Conservation (phyloP, 2,888 invertebrate genomes). For the Zonitis immaculata region DNA sequence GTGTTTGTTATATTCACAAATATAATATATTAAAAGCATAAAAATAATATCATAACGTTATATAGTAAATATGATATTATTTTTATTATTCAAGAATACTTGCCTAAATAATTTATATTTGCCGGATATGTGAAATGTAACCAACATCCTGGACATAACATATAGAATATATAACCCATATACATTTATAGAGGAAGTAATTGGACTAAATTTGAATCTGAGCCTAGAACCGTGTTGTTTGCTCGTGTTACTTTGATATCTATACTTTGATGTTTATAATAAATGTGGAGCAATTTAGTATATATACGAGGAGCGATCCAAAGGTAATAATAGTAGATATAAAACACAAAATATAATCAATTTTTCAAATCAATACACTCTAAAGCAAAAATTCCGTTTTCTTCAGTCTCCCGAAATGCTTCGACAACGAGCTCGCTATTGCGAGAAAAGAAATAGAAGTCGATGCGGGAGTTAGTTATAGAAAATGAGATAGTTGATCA, state of each 20-base stretch:
- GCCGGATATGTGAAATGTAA: neutral
- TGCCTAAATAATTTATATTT: neutral
- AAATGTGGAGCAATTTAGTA: constrained; percentile 7
- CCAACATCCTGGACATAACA: neutral
- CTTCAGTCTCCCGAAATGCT: too few species aligned
- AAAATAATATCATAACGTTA: neutral
- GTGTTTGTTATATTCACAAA: constrained; percentile 26
- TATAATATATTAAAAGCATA: constrained; percentile 15
- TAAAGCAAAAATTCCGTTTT: too few species aligned
- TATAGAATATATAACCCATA: neutral
- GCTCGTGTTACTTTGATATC: constrained; percentile 2
- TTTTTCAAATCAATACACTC: too few species aligned
- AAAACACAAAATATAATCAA: too few species aligned
- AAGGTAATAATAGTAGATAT: too few species aligned
- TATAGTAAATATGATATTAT: constrained; percentile 5
- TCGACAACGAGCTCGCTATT: too few species aligned
- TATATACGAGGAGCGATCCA: too few species aligned
- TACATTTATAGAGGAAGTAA: neutral
- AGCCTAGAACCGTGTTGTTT: neutral
- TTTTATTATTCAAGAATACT: neutral
- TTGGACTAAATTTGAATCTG: neutral
- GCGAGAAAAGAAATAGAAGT: too few species aligned
- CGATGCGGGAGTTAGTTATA: too few species aligned
- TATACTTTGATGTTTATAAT: constrained; percentile 6
- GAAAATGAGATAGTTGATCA: too few species aligned